These are phyloP conservation scores for Cheilosia pagana DNA, from an alignment of 2,888 invertebrate genomes.

Conservation along the genomic window DNA sequence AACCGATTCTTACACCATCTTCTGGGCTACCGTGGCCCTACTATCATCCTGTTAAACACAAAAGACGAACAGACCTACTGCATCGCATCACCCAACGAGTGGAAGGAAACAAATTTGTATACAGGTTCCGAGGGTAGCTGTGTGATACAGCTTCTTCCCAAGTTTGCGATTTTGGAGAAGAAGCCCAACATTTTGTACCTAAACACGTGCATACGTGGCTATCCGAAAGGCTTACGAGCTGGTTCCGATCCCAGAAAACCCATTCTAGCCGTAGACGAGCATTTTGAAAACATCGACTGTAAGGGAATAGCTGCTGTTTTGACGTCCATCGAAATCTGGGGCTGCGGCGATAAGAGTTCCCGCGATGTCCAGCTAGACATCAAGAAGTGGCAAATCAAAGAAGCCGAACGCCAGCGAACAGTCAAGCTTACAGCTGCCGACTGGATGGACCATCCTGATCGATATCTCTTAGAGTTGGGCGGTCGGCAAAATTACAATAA, in stretches of 20 bases:
- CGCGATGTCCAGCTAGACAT: constrained; percentile 93
- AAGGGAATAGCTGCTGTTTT: constrained; percentile 88
- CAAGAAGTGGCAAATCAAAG: constrained; percentile 95
- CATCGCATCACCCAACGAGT: constrained; percentile 90
- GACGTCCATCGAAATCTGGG: constrained; percentile 90
- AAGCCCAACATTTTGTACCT: constrained; percentile 92
- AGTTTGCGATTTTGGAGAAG: constrained; percentile 86
- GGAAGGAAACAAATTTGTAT: constrained; percentile 93
- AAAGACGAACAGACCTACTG: constrained; percentile 88
- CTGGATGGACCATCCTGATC: constrained; percentile 98
- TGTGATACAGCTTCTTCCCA: constrained; percentile 90
- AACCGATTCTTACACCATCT: constrained; percentile 96
- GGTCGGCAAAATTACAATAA: constrained; percentile 92
- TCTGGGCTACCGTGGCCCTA: constrained; percentile 87
- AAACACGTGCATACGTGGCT: constrained; percentile 92
- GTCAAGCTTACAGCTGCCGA: constrained; percentile 95
- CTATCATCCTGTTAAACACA: constrained; percentile 86
- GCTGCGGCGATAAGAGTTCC: constrained; percentile 91
- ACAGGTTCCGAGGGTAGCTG: constrained; percentile 92
- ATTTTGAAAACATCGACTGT: constrained; percentile 89
- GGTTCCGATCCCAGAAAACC: constrained; percentile 92
- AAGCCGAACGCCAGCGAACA: constrained; percentile 92
- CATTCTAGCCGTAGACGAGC: constrained; percentile 89
- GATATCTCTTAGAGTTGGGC: constrained; percentile 94
- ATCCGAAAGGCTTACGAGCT: constrained; percentile 92